Evolutionary conservation across 2,888 invertebrate species (phyloP).

Genomic region (Pyrgus malvae): DNA sequence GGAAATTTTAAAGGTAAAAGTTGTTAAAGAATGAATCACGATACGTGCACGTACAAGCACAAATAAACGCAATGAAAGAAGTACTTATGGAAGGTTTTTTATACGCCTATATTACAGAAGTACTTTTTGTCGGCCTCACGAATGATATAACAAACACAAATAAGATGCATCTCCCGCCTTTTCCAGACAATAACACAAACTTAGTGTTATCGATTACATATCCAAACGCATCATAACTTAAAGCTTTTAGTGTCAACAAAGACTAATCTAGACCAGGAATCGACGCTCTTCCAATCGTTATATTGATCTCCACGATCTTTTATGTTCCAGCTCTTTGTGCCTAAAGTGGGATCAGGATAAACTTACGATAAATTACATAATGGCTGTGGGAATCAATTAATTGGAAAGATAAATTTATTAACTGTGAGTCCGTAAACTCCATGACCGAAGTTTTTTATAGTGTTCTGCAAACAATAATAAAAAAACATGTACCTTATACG

Average conservation of each 20-base stretch:
- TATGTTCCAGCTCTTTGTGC: conserved; percentile 20
- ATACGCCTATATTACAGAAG: background rate
- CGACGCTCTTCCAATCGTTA: conserved; percentile 9
- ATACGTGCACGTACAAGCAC: too few relatives aligned
- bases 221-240: conserved; percentile 19
- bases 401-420: too few relatives aligned
- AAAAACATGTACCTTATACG: too few relatives aligned
- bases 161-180: conserved; percentile 1
- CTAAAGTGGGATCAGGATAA: conserved; percentile 18
- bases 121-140: conserved; percentile 1
- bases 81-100: too few relatives aligned
- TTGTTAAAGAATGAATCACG: too few relatives aligned
- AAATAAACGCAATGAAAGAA: too few relatives aligned
- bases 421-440: too few relatives aligned
- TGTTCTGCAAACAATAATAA: too few relatives aligned
- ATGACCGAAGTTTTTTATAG: too few relatives aligned
- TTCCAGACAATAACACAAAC: conserved; percentile 19
- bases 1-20: background rate
- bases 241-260: conserved; percentile 27
- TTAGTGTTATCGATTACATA: conserved; percentile 9
- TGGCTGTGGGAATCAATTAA: conserved; percentile 40
- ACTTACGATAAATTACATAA: conserved; percentile 24
- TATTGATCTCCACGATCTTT: conserved; percentile 26
- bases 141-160: conserved; percentile 2
- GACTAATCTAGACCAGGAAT: conserved; percentile 19